A percentile compares a stretch with the other conserved stretches of the same genome.
Evolutionary conservation across 1,140 invertebrate genomes (phyloP).

Genomic region (Drosophila mojavensis): DNA sequence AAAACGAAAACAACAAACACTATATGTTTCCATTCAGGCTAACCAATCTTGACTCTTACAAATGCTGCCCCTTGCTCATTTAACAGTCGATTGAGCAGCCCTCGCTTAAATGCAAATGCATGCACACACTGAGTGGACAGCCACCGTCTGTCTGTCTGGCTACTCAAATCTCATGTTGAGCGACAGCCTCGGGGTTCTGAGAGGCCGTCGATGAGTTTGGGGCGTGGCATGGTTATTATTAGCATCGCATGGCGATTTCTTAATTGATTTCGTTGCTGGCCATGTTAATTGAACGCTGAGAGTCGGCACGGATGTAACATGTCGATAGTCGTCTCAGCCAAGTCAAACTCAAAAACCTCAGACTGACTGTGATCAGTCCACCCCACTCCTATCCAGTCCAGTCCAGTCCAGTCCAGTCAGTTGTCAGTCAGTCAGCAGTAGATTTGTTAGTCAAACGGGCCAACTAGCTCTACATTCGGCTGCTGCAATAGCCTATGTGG

Average conservation of each 20-base stretch:
- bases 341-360: conserved; percentile 16
- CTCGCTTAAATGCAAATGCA: conserved; percentile 52
- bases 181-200: conserved; percentile 41
- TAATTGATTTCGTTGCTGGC: conserved; percentile 76
- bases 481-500: conserved; percentile 21
- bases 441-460: conserved; percentile 34
- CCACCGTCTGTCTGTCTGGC: background rate
- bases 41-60: background rate
- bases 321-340: conserved; percentile 56
- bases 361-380: conserved; percentile 11
- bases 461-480: conserved; percentile 14
- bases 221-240: conserved; percentile 61
- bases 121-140: conserved; percentile 13
- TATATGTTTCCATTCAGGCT: background rate
- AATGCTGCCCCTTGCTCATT: background rate
- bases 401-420: conserved; percentile 29
- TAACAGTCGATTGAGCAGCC: conserved; percentile 26
- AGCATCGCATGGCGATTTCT: conserved; percentile 71
- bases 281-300: conserved; percentile 65
- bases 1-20: too few species aligned
- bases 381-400: too few species aligned
- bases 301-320: conserved; percentile 75
- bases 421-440: conserved; percentile 47
- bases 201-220: conserved; percentile 29
- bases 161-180: conserved; percentile 21